Evolutionary conservation across 2,113 vertebrate genomes (phyloP).

Genomic region (Neolamprologus sp.): DNA sequence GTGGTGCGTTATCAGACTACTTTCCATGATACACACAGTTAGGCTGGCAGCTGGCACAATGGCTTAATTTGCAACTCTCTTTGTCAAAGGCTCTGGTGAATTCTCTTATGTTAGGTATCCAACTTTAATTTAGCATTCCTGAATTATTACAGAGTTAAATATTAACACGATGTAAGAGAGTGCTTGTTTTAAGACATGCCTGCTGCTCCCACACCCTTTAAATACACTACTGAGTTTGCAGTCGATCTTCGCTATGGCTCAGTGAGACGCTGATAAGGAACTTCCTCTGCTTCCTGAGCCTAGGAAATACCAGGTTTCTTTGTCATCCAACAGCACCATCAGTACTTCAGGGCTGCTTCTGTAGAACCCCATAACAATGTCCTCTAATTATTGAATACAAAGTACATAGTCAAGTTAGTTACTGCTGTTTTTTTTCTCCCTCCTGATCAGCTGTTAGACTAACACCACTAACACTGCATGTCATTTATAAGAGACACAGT

Average conservation of each 20-base stretch:
- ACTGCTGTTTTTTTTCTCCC: background rate
- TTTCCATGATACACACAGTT: conserved; percentile 14
- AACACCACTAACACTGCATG: background rate
- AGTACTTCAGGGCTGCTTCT: background rate
- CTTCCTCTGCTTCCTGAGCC: conserved; percentile 47
- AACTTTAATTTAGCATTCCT: background rate
- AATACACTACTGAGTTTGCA: background rate
- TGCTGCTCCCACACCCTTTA: conserved; percentile 26
- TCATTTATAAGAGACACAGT: background rate
- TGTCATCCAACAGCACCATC: background rate
- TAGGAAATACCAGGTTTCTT: conserved; percentile 40
- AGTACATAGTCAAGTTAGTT: background rate
- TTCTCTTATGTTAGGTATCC: background rate
- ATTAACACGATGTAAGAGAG: background rate
- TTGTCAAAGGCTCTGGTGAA: background rate
- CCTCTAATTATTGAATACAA: background rate
- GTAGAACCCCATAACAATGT: background rate
- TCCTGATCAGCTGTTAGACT: background rate
- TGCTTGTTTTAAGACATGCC: background rate
- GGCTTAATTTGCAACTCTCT: background rate
- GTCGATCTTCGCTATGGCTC: background rate
- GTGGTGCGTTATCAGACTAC: conserved; percentile 15
- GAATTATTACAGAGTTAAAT: conserved; percentile 6
- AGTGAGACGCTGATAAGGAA: conserved; percentile 12
- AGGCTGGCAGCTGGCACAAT: background rate